Conservation (phyloP, 2,888 invertebrate genomes). For the Adela reaumurella region DNA sequence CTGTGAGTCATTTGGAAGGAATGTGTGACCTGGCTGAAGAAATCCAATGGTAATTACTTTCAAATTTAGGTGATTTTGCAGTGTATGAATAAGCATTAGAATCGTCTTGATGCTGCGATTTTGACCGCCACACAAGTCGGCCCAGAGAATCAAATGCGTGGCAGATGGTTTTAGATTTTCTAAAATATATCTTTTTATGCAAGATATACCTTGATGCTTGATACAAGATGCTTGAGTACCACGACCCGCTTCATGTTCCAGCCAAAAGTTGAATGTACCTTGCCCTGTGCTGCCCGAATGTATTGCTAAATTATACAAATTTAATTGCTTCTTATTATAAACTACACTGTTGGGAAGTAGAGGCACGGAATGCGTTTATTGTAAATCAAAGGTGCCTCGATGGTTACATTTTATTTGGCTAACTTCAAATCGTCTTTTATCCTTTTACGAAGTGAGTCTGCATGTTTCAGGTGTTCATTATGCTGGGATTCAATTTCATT, state of each 20-base stretch:
- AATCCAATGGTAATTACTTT: slow-evolving; percentile 10
- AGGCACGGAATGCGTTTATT: no score
- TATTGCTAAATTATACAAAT: slow-evolving; percentile 16
- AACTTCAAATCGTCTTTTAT: no score
- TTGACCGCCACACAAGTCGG: slow-evolving; percentile 15
- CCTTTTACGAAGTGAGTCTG: no score
- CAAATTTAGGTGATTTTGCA: no score
- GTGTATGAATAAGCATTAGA: slow-evolving; percentile 7
- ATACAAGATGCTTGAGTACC: slow-evolving; percentile 16
- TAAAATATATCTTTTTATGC: slow-evolving; percentile 9
- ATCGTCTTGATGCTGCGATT: slow-evolving; percentile 15
- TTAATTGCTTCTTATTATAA: slow-evolving; percentile 16
- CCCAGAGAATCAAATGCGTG: slow-evolving; percentile 13
- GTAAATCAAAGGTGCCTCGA: no score
- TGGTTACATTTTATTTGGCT: no score
- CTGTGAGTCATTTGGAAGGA: slow-evolving; percentile 14
- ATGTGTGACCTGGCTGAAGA: slow-evolving; percentile 14
- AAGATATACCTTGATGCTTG: slow-evolving; percentile 15
- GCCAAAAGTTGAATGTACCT: slow-evolving; percentile 14
- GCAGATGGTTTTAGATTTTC: slow-evolving; percentile 6
- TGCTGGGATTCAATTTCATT: no score
- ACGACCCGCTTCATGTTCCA: slow-evolving; percentile 15
- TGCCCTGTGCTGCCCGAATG: slow-evolving; percentile 13
- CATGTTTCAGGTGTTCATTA: no score
- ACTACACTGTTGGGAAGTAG: slow-evolving; percentile 10